These are phyloP conservation scores for Babylonia areolata DNA, from an alignment of 1,140 invertebrate genomes.

Conservation along the genomic window DNA sequence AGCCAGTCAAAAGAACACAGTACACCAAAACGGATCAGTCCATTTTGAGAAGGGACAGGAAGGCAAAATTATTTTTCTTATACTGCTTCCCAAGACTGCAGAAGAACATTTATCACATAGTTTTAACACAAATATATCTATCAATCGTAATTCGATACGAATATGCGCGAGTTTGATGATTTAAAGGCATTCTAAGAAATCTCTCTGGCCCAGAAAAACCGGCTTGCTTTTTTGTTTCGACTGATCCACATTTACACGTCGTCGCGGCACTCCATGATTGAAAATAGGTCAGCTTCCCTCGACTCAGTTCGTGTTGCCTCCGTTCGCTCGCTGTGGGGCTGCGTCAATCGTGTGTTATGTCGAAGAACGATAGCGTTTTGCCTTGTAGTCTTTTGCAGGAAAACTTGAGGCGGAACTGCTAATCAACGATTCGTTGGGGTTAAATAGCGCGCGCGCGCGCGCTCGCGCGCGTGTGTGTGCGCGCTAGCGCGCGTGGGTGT, in stretches of 20 bases:
- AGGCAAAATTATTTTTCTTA: slow-evolving; percentile 1
- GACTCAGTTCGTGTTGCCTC: background rate
- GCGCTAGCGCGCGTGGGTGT: no score
- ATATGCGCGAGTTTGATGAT: background rate
- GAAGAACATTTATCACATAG: background rate
- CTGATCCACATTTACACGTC: background rate
- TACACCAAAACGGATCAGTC: slow-evolving; percentile 27
- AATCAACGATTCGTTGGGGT: no score
- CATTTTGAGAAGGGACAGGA: slow-evolving; percentile 46
- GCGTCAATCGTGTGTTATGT: background rate
- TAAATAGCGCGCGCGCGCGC: no score
- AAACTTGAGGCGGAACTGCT: no score
- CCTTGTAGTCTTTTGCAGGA: no score
- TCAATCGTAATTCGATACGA: background rate
- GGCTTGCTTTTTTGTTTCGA: background rate
- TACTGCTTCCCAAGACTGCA: background rate
- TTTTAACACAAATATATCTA: background rate
- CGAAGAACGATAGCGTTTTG: background rate
- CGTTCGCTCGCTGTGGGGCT: background rate
- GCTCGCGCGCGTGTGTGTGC: no score
- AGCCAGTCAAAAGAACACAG: slow-evolving; percentile 27
- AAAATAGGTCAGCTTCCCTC: background rate
- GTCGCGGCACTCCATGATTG: slow-evolving; percentile 17
- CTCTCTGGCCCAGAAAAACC: background rate
- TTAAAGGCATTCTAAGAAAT: background rate